Conservation (phyloP, 2,888 invertebrate species). For the Ferrisia virgata region DNA sequence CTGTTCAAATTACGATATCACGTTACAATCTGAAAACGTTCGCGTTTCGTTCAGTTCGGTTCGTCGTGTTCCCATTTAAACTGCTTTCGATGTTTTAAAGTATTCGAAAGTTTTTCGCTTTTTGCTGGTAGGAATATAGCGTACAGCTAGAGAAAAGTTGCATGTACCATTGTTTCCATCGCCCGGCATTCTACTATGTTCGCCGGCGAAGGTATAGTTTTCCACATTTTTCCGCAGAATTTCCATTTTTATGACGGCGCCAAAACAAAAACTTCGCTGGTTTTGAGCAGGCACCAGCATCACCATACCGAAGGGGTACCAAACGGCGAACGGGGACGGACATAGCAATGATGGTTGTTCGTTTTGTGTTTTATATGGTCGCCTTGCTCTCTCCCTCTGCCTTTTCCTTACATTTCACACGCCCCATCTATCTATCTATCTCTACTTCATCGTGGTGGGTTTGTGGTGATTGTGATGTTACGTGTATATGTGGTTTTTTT, state of each 20-base stretch:
- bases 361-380: slow-evolving; percentile 20
- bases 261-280: slow-evolving; percentile 42
- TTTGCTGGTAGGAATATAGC: neutral
- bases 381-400: neutral
- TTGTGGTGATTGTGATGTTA: neutral
- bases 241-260: slow-evolving; percentile 46
- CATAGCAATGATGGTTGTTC: neutral
- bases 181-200: slow-evolving; percentile 8
- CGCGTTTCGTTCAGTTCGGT: too few species aligned
- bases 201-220: slow-evolving; percentile 25
- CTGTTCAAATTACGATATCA: slow-evolving; percentile 7
- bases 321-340: neutral
- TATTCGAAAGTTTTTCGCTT: slow-evolving; percentile 31
- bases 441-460: neutral
- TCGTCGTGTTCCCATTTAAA: slow-evolving; percentile 34
- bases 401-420: neutral
- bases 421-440: neutral
- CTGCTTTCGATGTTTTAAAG: slow-evolving; percentile 24
- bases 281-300: too few species aligned
- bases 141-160: slow-evolving; percentile 28
- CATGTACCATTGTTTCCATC: slow-evolving; percentile 35
- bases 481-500: neutral
- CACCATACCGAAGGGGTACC: neutral
- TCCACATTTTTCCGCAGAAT: slow-evolving; percentile 37
- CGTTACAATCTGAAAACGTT: neutral